Evolutionary conservation across 1,140 invertebrate genomes (phyloP), one percentile per base, ranked within the genome.

Genomic region (Drosophila hydei): DNA sequence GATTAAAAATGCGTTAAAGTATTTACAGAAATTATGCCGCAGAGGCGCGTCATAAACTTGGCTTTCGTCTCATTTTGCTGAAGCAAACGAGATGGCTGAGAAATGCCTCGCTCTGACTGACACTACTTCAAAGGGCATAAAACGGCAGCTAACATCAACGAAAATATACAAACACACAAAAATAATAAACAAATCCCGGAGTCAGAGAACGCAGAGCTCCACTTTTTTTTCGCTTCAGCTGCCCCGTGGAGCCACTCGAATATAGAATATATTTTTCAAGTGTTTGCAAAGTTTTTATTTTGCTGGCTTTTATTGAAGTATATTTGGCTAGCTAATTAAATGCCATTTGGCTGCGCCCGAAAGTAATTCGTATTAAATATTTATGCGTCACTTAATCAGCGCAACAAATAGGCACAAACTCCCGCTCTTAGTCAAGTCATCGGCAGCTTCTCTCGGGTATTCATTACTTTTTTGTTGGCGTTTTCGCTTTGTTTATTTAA

Each of bases 71-170:
- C 68, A 61, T 58, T 56, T 76, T 56, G 68, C 62, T 76, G 65
- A 68, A 63, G 62, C 70, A 69, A 73, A 68, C 55, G 59, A 16
- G 18, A 40, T 36, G 43, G 50, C 52, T 19, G 30, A 8, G 27
- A 65, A 55, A 48, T 63, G 51, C 67, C 30, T 23, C 47, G 47
- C 25, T 42, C 51, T 51, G 30, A 11, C 54, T 74, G 61, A 30
- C 81, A 81, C 81, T 77, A 87, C 81, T 85, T 85, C 81, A 85
- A 87, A 85, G 76, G 65, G 62, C 77, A 85, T 85, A 87, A 84
- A 87, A 85, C 70, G 77, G 27, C 43, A 52, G 64, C 80, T 64
- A 48, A 71, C 59, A 48, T 45, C 30, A 71, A 75, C 60, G 40
- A 75, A 81, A 71, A 77, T 59, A 59, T 47, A 50, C 61, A 79